A percentile compares a stretch with the other conserved stretches of the same genome.
Conservation (phyloP, 2,888 invertebrate genomes). For the Trissolcus brochymenae region DNA sequence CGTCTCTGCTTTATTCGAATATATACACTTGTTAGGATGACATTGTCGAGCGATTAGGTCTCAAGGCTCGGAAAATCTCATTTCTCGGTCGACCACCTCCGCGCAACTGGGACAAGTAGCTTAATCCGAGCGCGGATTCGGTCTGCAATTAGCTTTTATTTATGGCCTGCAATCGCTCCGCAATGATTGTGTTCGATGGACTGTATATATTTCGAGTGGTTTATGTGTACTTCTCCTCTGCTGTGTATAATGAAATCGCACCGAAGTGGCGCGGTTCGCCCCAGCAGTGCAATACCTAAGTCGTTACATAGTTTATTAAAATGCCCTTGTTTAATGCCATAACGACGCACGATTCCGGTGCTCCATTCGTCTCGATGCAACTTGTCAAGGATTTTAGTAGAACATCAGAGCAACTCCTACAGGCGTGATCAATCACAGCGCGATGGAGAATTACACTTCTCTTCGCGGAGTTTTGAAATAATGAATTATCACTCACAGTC, state of each 20-base stretch:
- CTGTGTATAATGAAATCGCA: conserved; percentile 29
- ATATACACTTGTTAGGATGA: conserved; percentile 14
- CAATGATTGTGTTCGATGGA: conserved; percentile 19
- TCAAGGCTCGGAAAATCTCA: conserved; percentile 5
- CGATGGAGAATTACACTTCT: not conserved
- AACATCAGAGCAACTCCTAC: conserved; percentile 6
- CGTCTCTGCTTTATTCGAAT: not conserved
- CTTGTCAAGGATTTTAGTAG: conserved; percentile 18
- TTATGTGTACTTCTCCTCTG: conserved; percentile 7
- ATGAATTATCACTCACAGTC: too few relatives aligned
- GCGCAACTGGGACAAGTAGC: conserved; percentile 13
- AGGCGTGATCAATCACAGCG: conserved; percentile 6
- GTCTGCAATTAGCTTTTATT: conserved; percentile 35
- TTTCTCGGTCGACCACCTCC: conserved; percentile 14
- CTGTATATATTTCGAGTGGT: conserved; percentile 16
- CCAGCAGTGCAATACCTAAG: conserved; percentile 15
- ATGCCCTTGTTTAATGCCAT: conserved; percentile 24
- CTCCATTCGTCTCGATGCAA: conserved; percentile 11
- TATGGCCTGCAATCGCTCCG: conserved; percentile 15
- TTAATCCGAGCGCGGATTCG: conserved; percentile 35
- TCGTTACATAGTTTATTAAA: conserved; percentile 31
- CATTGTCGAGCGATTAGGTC: conserved; percentile 8
- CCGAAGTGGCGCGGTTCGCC: conserved; percentile 1
- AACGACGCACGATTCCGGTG: conserved; percentile 20
- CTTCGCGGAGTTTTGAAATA: not conserved